Evolutionary conservation across 2,888 invertebrate species (phyloP), one percentile per base, ranked within the genome.

Genomic region (Lysandra bellargus): DNA sequence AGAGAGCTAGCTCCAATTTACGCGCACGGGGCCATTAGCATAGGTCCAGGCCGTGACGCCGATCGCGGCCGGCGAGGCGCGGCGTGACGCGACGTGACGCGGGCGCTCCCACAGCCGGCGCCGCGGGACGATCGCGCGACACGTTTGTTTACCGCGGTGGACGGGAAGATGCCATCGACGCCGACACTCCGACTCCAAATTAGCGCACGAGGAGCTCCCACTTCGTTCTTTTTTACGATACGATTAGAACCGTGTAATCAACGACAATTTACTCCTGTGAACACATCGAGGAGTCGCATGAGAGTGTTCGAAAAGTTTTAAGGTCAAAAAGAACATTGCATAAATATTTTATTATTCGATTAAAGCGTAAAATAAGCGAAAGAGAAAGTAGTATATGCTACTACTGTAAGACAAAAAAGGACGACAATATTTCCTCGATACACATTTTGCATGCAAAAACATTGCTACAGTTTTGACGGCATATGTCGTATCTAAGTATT

Each of bases 71-170:
- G 85, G 85, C 85, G 83, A 87, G 89, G 87, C 91, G 90, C 83
- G 82, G 14, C 69, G 69, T 33, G 33, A 69, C 69, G 69, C 69
- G 33, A 69, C 69, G 69, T 33, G 69, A 82, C 84, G 83, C 83
- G 83, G 80, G 84, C 84, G 84, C 85, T 82, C 81, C 83, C 82
- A 81, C 84, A 83, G 75, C 80, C 61, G 60, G 23, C 44, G 74
- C 74, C 40, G 60, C 88, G 83, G 84, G 88, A 91, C 93, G 92
- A 93, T 94, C 92, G 93, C 85, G 89, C 93, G 91, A 93, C 94
- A 93, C 93, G 93, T 93, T 94, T 93, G 93, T 93, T 93, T 91
- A 92, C 92, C 92, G 92, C 93, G 92, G 93, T 91, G 92, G 90
- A 91, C 93, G 92, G 90, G 92, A 93, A 94, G 94, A 94, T 94